Evolutionary conservation across 1,140 invertebrate genomes (phyloP), one percentile per base, ranked within the genome.

Genomic region (Caenorhabditis inopinata): DNA sequence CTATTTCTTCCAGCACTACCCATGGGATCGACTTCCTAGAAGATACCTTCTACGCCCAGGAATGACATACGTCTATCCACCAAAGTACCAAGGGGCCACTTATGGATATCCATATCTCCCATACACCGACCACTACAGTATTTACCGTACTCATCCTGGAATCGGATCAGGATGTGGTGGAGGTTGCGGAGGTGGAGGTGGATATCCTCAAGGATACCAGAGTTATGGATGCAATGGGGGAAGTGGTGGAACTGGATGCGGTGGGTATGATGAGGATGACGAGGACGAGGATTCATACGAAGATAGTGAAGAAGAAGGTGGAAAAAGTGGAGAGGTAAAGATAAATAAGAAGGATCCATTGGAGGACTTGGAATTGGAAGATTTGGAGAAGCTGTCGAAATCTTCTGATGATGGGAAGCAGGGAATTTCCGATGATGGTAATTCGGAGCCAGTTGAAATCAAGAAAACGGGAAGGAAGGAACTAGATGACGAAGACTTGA

Each of bases 1-100:
- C 0, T 81, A 82, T 42, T 82, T 49, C 48, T 82, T 74, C 51
- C 68, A 82, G 68, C 81, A 82, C 47, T 82, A 82, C 32, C 81
- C 81, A 29, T 82, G 81, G 81, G 49, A 76, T 45, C 14, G 68
- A 6, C 81, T 82, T 5, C 78, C 81, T 4, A 74, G 76, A 25
- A 42, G 38, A 23, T 82, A 79, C 25, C 68, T 68, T 21, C 78
- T 82, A 14, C 47, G 74, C 23, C 81, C 81, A 5, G 74, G 76
- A 32, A 47, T 81, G 35, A 81, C 83, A 27, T 82, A 79, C 68
- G 45, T 47, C n/a, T 82, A 82, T 18, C 81, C 81, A 45, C 48
- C 68, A 29, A 45, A 82, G 25, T 79, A 75, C 27, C 78, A 81
- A 29, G 38, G 76, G 18, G 74, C 78, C 9, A 76, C 68, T 27